phyloP scores from a whole-genome alignment of 2,113 vertebrate genomes.

The Corydoras maculifer region DNA sequence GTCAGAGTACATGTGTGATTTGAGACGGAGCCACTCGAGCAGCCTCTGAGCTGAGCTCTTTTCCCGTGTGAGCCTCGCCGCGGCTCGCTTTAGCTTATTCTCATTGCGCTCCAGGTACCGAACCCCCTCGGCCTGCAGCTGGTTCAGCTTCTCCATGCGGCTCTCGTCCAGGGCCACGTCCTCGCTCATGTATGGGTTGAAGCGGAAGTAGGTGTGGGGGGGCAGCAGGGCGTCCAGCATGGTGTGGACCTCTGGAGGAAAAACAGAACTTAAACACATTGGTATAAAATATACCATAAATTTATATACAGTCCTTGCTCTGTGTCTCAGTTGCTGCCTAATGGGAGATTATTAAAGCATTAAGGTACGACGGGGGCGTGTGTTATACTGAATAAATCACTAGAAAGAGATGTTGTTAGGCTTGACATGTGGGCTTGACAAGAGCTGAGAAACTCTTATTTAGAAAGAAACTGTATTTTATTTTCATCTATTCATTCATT shows the following conservation, averaged over 20 bases:
- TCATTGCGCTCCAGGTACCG: conserved; percentile 87
- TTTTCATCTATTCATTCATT: no score
- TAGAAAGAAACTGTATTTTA: no score
- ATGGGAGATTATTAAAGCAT: no score
- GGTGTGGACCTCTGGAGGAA: conserved; percentile 84
- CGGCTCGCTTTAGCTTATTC: conserved; percentile 81
- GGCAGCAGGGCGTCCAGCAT: conserved; percentile 87
- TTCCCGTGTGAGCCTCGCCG: conserved; percentile 74
- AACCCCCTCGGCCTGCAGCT: conserved; percentile 76
- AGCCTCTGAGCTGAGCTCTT: conserved; percentile 76
- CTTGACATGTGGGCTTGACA: no score
- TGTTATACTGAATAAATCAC: no score
- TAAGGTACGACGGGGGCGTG: no score
- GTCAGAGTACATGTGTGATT: conserved; percentile 78
- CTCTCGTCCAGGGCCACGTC: conserved; percentile 87
- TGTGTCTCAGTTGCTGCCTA: not conserved
- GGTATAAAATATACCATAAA: not conserved
- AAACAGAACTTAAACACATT: not conserved
- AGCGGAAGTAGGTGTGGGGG: conserved; percentile 85
- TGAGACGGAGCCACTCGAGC: conserved; percentile 78
- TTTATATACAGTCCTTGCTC: no score
- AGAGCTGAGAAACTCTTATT: no score
- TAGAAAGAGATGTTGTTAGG: no score
- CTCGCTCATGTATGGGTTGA: conserved; percentile 89
- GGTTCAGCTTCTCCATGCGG: conserved; percentile 82